Evolutionary conservation across 1,140 invertebrate species (phyloP).

Genomic region (Teleopsis dalmanni): DNA sequence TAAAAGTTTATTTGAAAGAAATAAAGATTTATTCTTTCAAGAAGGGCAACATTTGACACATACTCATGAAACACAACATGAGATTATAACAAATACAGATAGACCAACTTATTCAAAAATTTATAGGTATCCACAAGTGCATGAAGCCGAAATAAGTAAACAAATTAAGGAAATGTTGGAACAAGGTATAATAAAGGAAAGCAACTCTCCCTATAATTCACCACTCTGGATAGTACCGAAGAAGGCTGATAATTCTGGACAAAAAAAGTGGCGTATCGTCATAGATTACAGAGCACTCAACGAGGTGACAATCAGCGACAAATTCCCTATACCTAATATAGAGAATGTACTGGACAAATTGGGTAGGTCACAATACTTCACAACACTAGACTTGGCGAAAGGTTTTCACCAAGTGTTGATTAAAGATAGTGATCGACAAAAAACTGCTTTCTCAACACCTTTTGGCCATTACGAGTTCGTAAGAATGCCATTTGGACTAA

Average conservation of each 20-base stretch:
- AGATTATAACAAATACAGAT: conserved; percentile 21
- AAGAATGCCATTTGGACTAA: conserved; percentile 41
- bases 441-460: conserved; percentile 13
- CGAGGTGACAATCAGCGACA: conserved; percentile 39
- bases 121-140: conserved; percentile 35
- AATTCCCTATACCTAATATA: conserved; percentile 47
- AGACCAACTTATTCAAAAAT: conserved; percentile 22
- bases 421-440: conserved; percentile 3
- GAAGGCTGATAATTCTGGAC: conserved; percentile 35
- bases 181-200: conserved; percentile 39
- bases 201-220: conserved; percentile 30
- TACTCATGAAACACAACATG: conserved; percentile 16
- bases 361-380: conserved; percentile 29
- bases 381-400: conserved; percentile 29
- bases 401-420: conserved; percentile 31
- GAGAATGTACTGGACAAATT: conserved; percentile 32
- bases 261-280: conserved; percentile 40
- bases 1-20: too few relatives aligned
- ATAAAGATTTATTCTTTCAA: conserved; percentile 4
- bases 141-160: conserved; percentile 37
- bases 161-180: conserved; percentile 41
- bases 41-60: conserved; percentile 5
- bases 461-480: conserved; percentile 12
- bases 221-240: conserved; percentile 43
- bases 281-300: conserved; percentile 43